Evolutionary conservation across 2,113 vertebrate genomes (phyloP).

Genomic region (Microcebus murinus): DNA sequence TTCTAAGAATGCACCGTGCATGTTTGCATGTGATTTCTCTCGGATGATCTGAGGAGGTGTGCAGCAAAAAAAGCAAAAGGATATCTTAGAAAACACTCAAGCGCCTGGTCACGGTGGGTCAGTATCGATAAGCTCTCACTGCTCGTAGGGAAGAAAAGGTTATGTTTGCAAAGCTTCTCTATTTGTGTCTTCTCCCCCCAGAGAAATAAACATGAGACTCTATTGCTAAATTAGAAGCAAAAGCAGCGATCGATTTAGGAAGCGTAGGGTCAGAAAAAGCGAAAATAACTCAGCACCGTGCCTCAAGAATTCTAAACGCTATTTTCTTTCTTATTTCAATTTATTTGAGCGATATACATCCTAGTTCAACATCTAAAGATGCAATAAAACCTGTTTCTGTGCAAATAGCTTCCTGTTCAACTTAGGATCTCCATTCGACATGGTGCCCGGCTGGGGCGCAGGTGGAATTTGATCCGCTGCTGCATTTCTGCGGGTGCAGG

Average conservation of each 20-base stretch:
- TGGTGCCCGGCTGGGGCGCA: fast-evolving
- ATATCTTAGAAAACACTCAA: background rate
- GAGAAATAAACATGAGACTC: background rate
- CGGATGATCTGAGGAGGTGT: background rate
- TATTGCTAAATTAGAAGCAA: background rate
- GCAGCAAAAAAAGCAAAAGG: background rate
- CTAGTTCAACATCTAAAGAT: background rate
- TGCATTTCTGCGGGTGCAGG: fast-evolving
- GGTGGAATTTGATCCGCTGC: fast-evolving
- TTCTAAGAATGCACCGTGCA: background rate
- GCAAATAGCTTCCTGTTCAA: no score
- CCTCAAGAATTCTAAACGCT: background rate
- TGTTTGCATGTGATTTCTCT: background rate
- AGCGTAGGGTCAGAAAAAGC: background rate
- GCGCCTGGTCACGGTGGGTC: background rate
- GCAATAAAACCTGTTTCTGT: background rate
- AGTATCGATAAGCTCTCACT: background rate
- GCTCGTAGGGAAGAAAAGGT: background rate
- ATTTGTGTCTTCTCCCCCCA: background rate
- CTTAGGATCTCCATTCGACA: fast-evolving
- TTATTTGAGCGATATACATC: background rate
- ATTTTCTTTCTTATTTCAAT: background rate
- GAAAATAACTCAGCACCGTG: background rate
- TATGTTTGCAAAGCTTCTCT: background rate
- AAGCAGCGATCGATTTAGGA: background rate